A percentile compares a stretch with the other conserved stretches of the same genome.
Conservation (phyloP, 2,797 vertebrate genomes). For the Hippoglossus hippoglossus region DNA sequence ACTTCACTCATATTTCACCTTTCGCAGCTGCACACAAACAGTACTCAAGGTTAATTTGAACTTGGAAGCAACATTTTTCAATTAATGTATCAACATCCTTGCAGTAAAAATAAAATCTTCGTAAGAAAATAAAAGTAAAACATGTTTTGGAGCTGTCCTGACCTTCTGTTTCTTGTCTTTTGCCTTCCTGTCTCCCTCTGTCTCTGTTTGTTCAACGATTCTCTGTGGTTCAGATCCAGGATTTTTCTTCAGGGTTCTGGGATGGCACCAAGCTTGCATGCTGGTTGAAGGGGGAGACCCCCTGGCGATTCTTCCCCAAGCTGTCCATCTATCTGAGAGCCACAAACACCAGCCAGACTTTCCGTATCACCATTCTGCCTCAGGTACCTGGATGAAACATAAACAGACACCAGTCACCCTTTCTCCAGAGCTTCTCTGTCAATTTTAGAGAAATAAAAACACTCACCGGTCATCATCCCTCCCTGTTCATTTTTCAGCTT, state of each 20-base stretch:
- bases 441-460: too few species aligned
- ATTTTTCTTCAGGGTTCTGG: conserved; percentile 95
- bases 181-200: not conserved
- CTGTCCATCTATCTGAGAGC: conserved; percentile 95
- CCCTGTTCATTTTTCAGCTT: conserved; percentile 80
- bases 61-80: conserved; percentile 49
- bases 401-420: not conserved
- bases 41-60: conserved; percentile 54
- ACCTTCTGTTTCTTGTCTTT: conserved; percentile 40
- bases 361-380: conserved; percentile 93
- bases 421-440: not conserved
- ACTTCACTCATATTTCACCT: conserved; percentile 25
- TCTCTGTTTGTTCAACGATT: not conserved
- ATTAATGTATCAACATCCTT: conserved; percentile 30
- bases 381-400: conserved; percentile 84
- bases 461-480: not conserved
- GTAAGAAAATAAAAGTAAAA: conserved; percentile 19
- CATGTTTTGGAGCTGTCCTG: conserved; percentile 28
- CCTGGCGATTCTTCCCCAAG: conserved; percentile 95
- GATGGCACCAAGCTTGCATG: conserved; percentile 93
- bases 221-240: conserved; percentile 85
- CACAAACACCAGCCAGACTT: conserved; percentile 93
- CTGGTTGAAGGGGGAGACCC: conserved; percentile 91
- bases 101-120: conserved; percentile 41
- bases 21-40: conserved; percentile 29